Conservation (phyloP, 2,888 invertebrate species). For the Brenthis ino region DNA sequence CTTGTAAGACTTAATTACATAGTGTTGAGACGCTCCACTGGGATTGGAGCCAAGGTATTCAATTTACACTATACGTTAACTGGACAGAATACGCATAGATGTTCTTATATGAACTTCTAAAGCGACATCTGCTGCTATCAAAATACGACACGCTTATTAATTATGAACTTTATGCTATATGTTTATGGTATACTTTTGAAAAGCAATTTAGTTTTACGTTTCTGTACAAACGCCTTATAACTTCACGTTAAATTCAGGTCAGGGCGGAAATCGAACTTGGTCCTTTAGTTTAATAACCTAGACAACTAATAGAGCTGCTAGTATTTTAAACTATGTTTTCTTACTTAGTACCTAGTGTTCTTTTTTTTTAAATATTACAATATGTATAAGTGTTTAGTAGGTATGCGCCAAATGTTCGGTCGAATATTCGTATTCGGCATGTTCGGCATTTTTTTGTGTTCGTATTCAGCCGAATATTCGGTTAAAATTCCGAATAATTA, state of each 20-base stretch:
- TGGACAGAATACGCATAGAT: conserved; percentile 21
- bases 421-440: too few species aligned
- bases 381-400: too few species aligned
- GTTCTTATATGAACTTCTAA: conserved; percentile 13
- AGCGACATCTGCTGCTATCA: not conserved
- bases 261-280: not conserved
- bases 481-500: too few species aligned
- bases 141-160: not conserved
- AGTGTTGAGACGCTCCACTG: conserved; percentile 26
- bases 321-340: too few species aligned
- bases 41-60: conserved; percentile 38
- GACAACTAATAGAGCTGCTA: too few species aligned
- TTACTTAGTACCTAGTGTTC: too few species aligned
- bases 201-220: not conserved
- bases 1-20: conserved; percentile 29
- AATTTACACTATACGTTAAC: conserved; percentile 35
- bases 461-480: too few species aligned
- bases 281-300: too few species aligned
- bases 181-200: not conserved
- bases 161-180: not conserved
- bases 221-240: not conserved
- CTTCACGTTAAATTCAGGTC: not conserved
- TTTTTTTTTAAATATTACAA: too few species aligned
- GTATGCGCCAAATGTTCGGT: too few species aligned
- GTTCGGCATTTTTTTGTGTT: too few species aligned